Conservation (phyloP, 2,888 invertebrate species). For the Caradrina clavipalpis region DNA sequence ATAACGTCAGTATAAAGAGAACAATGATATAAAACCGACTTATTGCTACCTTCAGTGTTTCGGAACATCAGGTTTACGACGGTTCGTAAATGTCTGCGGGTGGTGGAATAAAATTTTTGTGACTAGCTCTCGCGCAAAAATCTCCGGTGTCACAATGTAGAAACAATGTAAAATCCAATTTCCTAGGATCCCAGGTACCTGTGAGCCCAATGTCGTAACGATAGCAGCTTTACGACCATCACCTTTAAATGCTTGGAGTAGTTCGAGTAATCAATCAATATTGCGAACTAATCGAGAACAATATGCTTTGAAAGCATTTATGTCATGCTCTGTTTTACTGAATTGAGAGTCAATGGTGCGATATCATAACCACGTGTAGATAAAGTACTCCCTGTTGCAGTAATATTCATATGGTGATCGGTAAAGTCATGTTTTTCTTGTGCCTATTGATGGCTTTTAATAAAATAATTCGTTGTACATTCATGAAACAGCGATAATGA, state of each 20-base stretch:
- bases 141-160: constrained; percentile 61
- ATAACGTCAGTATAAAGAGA: constrained; percentile 56
- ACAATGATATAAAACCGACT: constrained; percentile 63
- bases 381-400: constrained; percentile 30
- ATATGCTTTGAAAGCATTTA: constrained; percentile 58
- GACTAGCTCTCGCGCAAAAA: constrained; percentile 70
- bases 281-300: constrained; percentile 64
- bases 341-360: constrained; percentile 13
- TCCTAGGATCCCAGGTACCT: constrained; percentile 67
- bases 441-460: constrained; percentile 23
- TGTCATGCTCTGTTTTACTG: constrained; percentile 57
- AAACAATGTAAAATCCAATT: constrained; percentile 82
- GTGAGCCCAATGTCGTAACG: constrained; percentile 58
- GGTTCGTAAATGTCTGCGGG: constrained; percentile 75
- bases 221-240: constrained; percentile 72
- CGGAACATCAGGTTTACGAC: constrained; percentile 75
- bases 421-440: constrained; percentile 20
- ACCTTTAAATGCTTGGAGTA: constrained; percentile 61
- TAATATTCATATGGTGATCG: neutral
- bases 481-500: constrained; percentile 13
- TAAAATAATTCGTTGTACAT: constrained; percentile 24
- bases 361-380: constrained; percentile 15
- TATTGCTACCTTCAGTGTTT: constrained; percentile 65
- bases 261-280: constrained; percentile 74
- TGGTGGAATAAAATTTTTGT: constrained; percentile 74